Base-by-base conservation (phyloP, 2,797 vertebrate genomes). In the Phoebastria nigripes region DNA sequence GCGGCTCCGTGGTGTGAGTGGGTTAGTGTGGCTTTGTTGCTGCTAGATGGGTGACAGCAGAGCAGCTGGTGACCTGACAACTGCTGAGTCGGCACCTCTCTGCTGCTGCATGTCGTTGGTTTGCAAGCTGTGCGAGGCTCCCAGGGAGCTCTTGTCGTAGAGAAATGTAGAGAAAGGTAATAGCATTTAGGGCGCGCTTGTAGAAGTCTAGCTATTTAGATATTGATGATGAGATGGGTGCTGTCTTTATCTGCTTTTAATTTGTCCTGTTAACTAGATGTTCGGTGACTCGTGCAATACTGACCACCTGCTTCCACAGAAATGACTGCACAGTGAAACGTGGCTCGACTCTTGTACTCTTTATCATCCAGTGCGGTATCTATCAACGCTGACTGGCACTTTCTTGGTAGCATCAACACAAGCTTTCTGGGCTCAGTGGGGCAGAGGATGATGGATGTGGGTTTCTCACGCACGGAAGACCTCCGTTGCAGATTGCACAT, bases 1-100 rank as follows among this genome's bases (percentile, higher is more conserved):
- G 7, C 1, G 2, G 35, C 28, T 73, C 29, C 0, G 0, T 12
- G 39, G 31, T 9, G 3, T 1, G 31, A 17, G 52, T 8, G n/a
- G n/a, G 35, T 66, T 63, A 4, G 7, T 2, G 70, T 59, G 59
- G 39, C 35, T 67, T 35, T 66, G 52, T 3, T n/a, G 66, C 61
- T 52, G 85, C 46, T 79, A 3, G 11, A 4, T 56, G 24, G 8
- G 54, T 58, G 69, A n/a, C 79, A 28, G 69, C 35, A 49, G 33
- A 41, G 73, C 54, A n/a, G 80, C 74, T n/a, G 74, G 49, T 39
- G 67, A 58, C 39, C 61, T 44, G 67, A 29, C 9, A 17, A 2
- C 16, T 31, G 44, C 59, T 0, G 22, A 71, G 47, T 42, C 58
- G 35, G 62, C 37, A 25, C 42, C 63, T 65, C n/a, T 71, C 5